A percentile compares a stretch with the other conserved stretches of the same genome.
These are phyloP conservation scores for Paralvinella palmiformis DNA, from an alignment of 1,140 invertebrate species.

Conservation along the genomic window DNA sequence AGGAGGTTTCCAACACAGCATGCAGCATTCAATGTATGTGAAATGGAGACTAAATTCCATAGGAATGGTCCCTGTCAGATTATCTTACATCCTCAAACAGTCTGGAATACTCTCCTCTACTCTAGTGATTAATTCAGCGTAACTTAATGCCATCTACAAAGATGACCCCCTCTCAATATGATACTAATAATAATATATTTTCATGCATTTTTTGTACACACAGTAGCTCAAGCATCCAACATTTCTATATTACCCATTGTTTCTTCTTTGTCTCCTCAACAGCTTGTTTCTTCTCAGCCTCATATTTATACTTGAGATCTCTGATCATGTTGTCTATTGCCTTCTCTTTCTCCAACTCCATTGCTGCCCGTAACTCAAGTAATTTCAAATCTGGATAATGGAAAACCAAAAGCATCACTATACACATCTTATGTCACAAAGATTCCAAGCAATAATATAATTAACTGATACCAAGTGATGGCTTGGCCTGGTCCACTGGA, in stretches of 20 bases:
- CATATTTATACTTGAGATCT: constrained; percentile 54
- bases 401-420: constrained; percentile 7
- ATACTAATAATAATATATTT: background rate
- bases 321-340: constrained; percentile 53
- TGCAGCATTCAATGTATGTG: too few species aligned
- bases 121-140: too few species aligned
- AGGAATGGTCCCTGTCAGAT: too few species aligned
- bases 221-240: background rate
- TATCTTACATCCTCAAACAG: too few species aligned
- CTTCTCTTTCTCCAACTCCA: constrained; percentile 62
- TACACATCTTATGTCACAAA: too few species aligned
- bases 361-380: constrained; percentile 60
- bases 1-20: too few species aligned
- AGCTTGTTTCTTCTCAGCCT: constrained; percentile 60
- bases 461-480: too few species aligned
- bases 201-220: too few species aligned
- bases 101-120: too few species aligned
- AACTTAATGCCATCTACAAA: background rate
- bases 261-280: constrained; percentile 72
- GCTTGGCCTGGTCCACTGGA: too few species aligned
- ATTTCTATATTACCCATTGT: constrained; percentile 61
- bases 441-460: too few species aligned
- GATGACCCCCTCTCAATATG: background rate
- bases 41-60: too few species aligned
- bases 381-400: constrained; percentile 50